Base-by-base conservation (phyloP, 2,113 vertebrate genomes). In the Setophaga petechia region DNA sequence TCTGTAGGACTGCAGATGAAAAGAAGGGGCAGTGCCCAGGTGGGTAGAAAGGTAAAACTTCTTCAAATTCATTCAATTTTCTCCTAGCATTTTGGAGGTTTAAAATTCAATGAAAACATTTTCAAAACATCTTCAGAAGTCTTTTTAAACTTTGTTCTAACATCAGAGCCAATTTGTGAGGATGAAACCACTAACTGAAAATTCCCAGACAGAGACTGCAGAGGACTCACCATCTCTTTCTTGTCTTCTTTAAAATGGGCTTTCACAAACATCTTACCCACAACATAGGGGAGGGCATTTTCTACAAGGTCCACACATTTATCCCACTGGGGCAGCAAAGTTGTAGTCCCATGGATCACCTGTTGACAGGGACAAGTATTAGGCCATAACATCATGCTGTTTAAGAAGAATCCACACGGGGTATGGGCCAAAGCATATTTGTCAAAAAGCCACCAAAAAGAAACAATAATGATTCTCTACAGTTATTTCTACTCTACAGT, bases 221-320 rank as follows among this genome's bases (percentile, higher is more conserved):
- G 14, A 65, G 19, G 22, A 97, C 98, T 96, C 96, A 99, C 99
- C 99, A 99, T 99, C 77, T 98, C 97, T 91, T 99, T 99, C 97
- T 99, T 99, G 96, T 99, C 99, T 96, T 99, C 99, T 97, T 99
- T 99, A 97, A 99, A 99, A 96, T 99, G 98, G 30, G 98, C 97
- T 86, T 99, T 96, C 89, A 99, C 98, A 94, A 99, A 99, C 97
- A 99, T 98, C 89, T 98, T 99, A 5, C 99, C 99, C 27, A 98
- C 98, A 91, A 98, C 98, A 0, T 99, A 99, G 75, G 98, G 98
- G 25, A 99, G 98, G 0, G 99, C 97, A 43, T 98, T 98, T 97
- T 99, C 99, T 3, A 99, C 98, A 6, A 99, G 99, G 96, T 99
- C 99, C 33, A 99, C 99, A 94, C 99, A 99, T 97, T 99, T 99